Base-by-base conservation (phyloP, 1,140 invertebrate species). In the Drosophila persimilis region DNA sequence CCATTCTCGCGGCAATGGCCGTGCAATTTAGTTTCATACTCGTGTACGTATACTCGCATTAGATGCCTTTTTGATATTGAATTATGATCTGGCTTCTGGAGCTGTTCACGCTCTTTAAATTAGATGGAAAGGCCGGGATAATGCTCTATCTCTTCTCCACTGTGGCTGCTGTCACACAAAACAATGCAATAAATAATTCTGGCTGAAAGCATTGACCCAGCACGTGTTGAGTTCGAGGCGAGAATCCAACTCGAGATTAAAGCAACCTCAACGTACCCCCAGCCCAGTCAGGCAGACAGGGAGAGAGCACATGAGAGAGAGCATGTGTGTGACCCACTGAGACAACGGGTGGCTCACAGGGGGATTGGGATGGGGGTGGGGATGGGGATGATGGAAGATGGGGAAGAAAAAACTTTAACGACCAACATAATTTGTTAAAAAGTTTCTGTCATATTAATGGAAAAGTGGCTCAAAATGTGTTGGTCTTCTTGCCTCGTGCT, bases 401-500 rank as follows among this genome's bases (percentile, higher is more conserved):
- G 55, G 6, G 47, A 63, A 58, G 41, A 43, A 67, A 57, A 66
- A 69, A 64, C 51, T 66, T 70, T 77, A 86, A 78, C 65, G 72
- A 76, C 71, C 73, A 60, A 76, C 66, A 81, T 78, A 86, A 88
- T 88, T 86, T 81, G 78, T 81, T 88, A 59, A 72, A 86, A 88
- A 88, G 57, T 88, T 88, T 80, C 71, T 73, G 78, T 79, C 83
- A 79, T 78, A 86, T 88, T 79, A 88, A 86, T 83, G 78, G 67
- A 86, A 75, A 88, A 79, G 75, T 88, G 79, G 84, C 75, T 72
- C 74, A 62, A 66, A 78, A 72, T 71, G 61, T 48, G 65, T 45
- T 41, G 35, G 45, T 24, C 45, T 45, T 47, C 20, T 53, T 20
- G 22, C 35, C 24, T 29, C 26, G n/a, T 48, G 39, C 47, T 57